Evolutionary conservation across 2,888 invertebrate species (phyloP), one percentile per base, ranked within the genome.

Genomic region (Melanostoma scalare): DNA sequence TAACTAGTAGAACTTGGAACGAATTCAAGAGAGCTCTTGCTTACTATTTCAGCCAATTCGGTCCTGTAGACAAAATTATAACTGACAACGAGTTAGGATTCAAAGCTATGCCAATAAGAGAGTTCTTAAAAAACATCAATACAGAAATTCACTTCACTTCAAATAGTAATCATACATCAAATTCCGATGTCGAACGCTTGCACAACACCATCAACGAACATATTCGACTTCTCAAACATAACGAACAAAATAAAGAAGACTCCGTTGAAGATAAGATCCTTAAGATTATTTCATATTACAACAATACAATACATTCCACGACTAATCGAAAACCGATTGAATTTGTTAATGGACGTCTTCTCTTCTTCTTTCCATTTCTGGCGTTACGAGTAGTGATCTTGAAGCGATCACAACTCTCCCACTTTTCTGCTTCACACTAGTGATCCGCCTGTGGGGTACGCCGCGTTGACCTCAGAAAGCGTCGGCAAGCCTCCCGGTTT

Each of bases 131-230:
- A 10, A 38, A 81, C 3, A 31, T 72, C 46, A 78, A 79, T 30
- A 68, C 79, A 9, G 31, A 75, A 44, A 55, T 87, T 10, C 86
- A 86, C 42, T 86, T 31, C 46, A 86, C 86, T 0, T 85, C 85
- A 9, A 78, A 55, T 5, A 85, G 61, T 9, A 85, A 85, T 9
- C 79, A 82, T 40, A 85, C 84, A 6, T 78, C 84, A 9, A 86
- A 87, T n/a, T n/a, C 85, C 3, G 84, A 86, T 31, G 68, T 86
- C 2, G 79, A 85, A 81, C 20, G 85, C 31, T 31, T 85, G n/a
- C 85, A 86, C 8, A 86, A 86, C 4, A 87, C 85, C 0, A 80
- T 86, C 0, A 87, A 86, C 20, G 87, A 86, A 84, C 85, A 87
- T 20, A 61, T 86, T 20, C 9, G 85, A 20, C 68, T 86, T 3